Evolutionary conservation across 2,113 vertebrate genomes (phyloP).

Genomic region (Perca fluviatilis): DNA sequence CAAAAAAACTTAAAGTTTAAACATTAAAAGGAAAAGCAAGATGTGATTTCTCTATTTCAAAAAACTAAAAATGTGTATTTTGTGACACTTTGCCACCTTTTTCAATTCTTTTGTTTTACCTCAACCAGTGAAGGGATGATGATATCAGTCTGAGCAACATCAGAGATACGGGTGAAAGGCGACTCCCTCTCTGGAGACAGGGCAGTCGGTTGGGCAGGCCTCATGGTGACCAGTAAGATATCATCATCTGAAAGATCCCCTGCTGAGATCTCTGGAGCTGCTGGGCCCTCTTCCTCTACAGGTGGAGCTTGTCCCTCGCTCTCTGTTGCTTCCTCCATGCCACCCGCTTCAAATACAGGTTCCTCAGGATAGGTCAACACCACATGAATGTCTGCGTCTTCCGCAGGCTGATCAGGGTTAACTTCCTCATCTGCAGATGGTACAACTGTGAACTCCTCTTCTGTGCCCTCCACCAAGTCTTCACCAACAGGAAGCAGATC

Average conservation of each 20-base stretch:
- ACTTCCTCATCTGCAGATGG: not conserved
- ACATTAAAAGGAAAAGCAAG: not conserved
- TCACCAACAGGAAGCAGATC: conserved; percentile 25
- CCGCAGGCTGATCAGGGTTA: not conserved
- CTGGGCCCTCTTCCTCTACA: conserved; percentile 35
- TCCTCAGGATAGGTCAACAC: conserved; percentile 17
- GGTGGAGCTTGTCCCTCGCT: conserved; percentile 3
- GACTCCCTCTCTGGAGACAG: conserved; percentile 76
- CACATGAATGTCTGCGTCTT: conserved; percentile 8
- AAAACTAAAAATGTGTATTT: not conserved
- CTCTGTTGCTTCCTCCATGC: conserved; percentile 17
- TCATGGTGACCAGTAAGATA: conserved; percentile 69
- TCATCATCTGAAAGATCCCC: conserved; percentile 74
- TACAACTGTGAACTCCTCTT: conserved; percentile 7
- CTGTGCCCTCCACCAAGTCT: not conserved
- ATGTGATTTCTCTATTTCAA: not conserved
- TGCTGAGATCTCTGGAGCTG: conserved; percentile 54
- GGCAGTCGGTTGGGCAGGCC: conserved; percentile 54
- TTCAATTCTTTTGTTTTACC: conserved; percentile 50
- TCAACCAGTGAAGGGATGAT: conserved; percentile 55
- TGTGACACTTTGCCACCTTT: not conserved
- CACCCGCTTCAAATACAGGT: conserved; percentile 41
- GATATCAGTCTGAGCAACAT: conserved; percentile 38
- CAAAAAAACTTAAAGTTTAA: not conserved
- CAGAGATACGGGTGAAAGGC: conserved; percentile 69